These are phyloP conservation scores for Epistrophe eligans DNA, from an alignment of 2,888 invertebrate genomes.

Conservation along the genomic window DNA sequence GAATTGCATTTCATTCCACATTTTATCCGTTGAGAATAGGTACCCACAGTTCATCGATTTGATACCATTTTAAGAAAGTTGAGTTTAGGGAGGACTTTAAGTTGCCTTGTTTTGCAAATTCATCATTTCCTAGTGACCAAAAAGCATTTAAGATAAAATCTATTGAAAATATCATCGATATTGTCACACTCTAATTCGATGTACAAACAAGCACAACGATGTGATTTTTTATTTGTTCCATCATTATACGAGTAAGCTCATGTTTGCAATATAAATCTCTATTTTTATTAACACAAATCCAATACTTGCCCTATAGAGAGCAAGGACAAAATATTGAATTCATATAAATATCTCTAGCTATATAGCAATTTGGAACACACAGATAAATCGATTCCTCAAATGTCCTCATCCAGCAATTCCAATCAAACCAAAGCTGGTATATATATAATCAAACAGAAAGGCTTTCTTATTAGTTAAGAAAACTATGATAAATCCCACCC, in stretches of 20 bases:
- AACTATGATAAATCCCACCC: conserved; percentile 35
- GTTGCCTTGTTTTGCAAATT: too few relatives aligned
- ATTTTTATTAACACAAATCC: conserved; percentile 3
- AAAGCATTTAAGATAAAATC: too few relatives aligned
- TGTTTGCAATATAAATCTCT: not conserved
- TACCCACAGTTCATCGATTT: too few relatives aligned
- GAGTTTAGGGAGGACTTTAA: too few relatives aligned
- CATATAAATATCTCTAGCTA: not conserved
- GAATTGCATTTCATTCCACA: too few relatives aligned
- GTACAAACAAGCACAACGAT: too few relatives aligned
- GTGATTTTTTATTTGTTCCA: too few relatives aligned
- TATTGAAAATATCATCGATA: too few relatives aligned
- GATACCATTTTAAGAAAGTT: too few relatives aligned
- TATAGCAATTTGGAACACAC: not conserved
- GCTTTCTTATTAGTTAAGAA: conserved; percentile 40
- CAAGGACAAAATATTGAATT: not conserved
- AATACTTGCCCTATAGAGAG: not conserved
- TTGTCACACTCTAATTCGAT: too few relatives aligned
- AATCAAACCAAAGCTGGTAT: conserved; percentile 44
- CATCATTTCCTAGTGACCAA: too few relatives aligned
- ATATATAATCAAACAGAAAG: conserved; percentile 24
- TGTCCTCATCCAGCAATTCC: conserved; percentile 40
- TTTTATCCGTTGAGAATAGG: too few relatives aligned
- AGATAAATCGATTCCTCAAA: conserved; percentile 59
- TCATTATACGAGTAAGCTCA: not conserved